Evolutionary conservation across 1,140 invertebrate species (phyloP).

Genomic region (Trachymyrmex septentrionalis): DNA sequence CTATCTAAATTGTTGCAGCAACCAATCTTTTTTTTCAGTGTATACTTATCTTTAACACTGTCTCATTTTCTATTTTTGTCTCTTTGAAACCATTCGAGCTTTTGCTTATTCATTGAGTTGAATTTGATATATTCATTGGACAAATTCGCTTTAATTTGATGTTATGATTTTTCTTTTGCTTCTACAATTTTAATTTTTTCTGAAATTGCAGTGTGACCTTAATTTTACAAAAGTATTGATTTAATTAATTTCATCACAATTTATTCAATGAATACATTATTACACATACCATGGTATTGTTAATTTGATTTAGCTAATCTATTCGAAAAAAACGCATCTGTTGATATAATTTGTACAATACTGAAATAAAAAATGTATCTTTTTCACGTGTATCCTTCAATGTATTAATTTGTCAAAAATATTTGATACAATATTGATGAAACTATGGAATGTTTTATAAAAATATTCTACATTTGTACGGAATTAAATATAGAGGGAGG

Average conservation of each 20-base stretch:
- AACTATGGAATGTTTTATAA: not conserved
- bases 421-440: not conserved
- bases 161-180: not conserved
- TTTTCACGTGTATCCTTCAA: not conserved
- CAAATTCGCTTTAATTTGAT: not conserved
- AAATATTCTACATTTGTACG: slow-evolving; percentile 2
- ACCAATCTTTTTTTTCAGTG: no score
- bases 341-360: not conserved
- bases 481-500: not conserved
- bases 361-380: not conserved
- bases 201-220: not conserved
- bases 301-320: not conserved
- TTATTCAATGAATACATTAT: not conserved
- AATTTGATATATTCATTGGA: not conserved
- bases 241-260: not conserved
- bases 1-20: no score
- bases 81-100: not conserved
- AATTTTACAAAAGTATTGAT: not conserved
- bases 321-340: not conserved
- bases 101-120: not conserved
- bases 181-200: not conserved
- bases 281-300: not conserved
- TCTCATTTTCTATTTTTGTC: not conserved
- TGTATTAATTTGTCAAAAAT: not conserved
- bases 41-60: slow-evolving; percentile 45